phyloP scores from a whole-genome alignment of 1,140 invertebrate species.

The Asobara japonica region DNA sequence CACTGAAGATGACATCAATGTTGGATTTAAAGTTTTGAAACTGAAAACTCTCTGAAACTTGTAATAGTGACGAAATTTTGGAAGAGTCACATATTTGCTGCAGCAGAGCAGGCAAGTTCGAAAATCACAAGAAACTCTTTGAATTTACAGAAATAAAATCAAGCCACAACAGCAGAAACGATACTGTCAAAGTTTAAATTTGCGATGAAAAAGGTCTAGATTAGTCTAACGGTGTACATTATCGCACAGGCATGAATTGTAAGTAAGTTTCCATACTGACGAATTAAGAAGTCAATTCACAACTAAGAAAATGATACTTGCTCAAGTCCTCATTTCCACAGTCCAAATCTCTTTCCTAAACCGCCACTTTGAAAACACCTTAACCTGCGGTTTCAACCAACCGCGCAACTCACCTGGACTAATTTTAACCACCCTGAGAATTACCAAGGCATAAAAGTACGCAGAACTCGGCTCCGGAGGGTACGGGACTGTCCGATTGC shows the following conservation, averaged over 20 bases:
- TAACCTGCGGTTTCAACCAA: no score
- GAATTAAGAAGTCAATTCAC: neutral
- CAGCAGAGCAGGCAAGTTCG: neutral
- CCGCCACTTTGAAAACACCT: constrained; percentile 1
- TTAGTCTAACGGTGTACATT: neutral
- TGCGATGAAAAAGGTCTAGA: neutral
- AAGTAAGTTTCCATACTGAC: neutral
- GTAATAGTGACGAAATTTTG: neutral
- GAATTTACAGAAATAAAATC: neutral
- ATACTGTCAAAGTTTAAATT: neutral
- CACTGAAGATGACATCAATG: neutral
- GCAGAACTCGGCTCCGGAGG: no score
- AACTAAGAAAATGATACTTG: neutral
- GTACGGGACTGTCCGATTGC: no score
- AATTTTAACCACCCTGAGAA: no score
- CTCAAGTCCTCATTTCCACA: neutral
- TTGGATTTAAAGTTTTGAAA: neutral
- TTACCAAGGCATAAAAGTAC: no score
- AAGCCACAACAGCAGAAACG: neutral
- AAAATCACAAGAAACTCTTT: neutral
- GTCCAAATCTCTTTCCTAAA: neutral
- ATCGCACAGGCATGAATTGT: neutral
- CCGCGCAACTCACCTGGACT: no score
- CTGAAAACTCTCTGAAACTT: constrained; percentile 7
- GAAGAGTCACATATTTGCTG: neutral